Evolutionary conservation across 30 jellyfish, hydroid and myxozoan genomes (phyloP).

Genomic region (Aurelia aurita complex sp. Pacific): DNA sequence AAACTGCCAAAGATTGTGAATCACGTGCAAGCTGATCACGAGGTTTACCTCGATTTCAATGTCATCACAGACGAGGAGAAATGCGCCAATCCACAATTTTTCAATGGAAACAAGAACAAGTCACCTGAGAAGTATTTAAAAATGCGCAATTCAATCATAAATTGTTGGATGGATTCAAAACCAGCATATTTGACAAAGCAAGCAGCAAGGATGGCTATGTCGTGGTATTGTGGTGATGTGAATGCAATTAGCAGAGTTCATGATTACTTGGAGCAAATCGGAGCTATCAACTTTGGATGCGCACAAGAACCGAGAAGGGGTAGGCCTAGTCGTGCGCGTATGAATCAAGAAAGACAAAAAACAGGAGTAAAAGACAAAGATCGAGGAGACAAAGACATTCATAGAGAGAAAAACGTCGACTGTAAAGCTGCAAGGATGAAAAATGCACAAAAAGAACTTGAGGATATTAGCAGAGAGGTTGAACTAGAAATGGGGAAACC

Average conservation of each 20-base stretch:
- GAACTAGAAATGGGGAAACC: slow-evolving; percentile 56
- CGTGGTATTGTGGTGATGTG: slow-evolving; percentile 71
- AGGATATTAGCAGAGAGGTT: slow-evolving; percentile 50
- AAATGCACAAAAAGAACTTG: slow-evolving; percentile 40
- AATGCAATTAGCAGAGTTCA: slow-evolving; percentile 71
- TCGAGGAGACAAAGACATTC: background rate
- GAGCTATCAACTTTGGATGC: slow-evolving; percentile 75
- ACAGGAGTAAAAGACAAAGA: slow-evolving; percentile 12
- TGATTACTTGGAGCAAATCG: slow-evolving; percentile 67
- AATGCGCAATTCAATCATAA: slow-evolving; percentile 59
- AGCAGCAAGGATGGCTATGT: slow-evolving; percentile 67
- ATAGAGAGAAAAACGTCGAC: background rate
- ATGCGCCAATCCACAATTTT: slow-evolving; percentile 47
- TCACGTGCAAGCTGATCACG: slow-evolving; percentile 5
- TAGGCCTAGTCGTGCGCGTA: slow-evolving; percentile 64
- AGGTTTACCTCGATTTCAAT: slow-evolving; percentile 36
- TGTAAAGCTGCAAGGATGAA: slow-evolving; percentile 51
- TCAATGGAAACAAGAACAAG: slow-evolving; percentile 51
- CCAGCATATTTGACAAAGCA: slow-evolving; percentile 62
- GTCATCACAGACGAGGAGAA: slow-evolving; percentile 51
- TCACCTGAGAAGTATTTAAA: slow-evolving; percentile 67
- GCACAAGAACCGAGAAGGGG: slow-evolving; percentile 70
- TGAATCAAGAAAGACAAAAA: slow-evolving; percentile 38
- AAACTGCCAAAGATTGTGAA: background rate
- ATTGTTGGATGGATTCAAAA: slow-evolving; percentile 66